phyloP scores from a whole-genome alignment of 2,113 vertebrate species.

The Oryzias javanicus region DNA sequence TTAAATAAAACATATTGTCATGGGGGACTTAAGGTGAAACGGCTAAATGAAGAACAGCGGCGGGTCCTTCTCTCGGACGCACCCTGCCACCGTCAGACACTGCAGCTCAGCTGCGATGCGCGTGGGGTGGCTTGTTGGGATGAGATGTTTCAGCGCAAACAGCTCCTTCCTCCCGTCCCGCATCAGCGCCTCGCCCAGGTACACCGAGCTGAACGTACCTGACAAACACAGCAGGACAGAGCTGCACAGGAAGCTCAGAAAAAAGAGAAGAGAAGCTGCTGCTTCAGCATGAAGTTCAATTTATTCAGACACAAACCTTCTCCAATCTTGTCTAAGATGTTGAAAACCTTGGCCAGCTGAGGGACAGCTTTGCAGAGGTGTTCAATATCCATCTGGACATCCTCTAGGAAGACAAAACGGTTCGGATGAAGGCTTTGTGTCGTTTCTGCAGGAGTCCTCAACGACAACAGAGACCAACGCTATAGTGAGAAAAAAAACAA shows the following conservation, averaged over 20 bases:
- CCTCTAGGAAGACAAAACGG: slow-evolving; percentile 52
- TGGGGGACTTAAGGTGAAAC: too few species aligned
- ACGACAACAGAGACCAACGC: too few species aligned
- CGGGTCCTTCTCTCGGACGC: slow-evolving; percentile 22
- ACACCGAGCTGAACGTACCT: slow-evolving; percentile 99
- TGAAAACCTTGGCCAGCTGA: slow-evolving; percentile 87
- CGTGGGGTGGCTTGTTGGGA: slow-evolving; percentile 95
- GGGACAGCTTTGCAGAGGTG: slow-evolving; percentile 89
- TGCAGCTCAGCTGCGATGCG: slow-evolving; percentile 96
- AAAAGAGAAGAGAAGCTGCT: too few species aligned
- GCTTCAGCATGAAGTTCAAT: too few species aligned
- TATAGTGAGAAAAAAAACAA: too few species aligned
- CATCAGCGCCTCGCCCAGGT: slow-evolving; percentile 88
- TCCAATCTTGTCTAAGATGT: slow-evolving; percentile 91
- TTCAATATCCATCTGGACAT: slow-evolving; percentile 86
- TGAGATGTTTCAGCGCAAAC: slow-evolving; percentile 95
- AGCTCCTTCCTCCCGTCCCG: slow-evolving; percentile 81
- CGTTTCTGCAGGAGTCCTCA: too few species aligned
- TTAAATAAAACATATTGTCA: too few species aligned
- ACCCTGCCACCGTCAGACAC: slow-evolving; percentile 94
- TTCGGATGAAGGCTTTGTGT: background rate
- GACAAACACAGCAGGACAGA: background rate
- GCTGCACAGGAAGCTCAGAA: too few species aligned
- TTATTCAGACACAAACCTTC: slow-evolving; percentile 78
- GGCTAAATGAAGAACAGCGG: background rate